A percentile compares a stretch with the other conserved stretches of the same genome.
Evolutionary conservation across 2,113 vertebrate species (phyloP).

Genomic region (Ailuropoda melanoleuca): DNA sequence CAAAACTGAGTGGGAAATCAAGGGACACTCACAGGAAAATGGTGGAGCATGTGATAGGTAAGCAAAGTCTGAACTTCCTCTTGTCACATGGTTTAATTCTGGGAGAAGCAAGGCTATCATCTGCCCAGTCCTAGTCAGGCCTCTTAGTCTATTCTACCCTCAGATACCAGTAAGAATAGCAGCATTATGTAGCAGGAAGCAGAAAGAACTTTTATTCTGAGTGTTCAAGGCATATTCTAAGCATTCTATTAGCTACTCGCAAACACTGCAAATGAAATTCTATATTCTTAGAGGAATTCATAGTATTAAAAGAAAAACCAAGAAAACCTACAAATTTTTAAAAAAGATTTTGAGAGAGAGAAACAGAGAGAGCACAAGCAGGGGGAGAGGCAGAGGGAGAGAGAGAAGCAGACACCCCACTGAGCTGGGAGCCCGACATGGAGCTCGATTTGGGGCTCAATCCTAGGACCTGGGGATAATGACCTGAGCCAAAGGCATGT

Average conservation of each 20-base stretch:
- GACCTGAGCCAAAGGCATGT: no score
- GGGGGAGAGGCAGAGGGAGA: no score
- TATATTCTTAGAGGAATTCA: neutral
- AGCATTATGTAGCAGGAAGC: neutral
- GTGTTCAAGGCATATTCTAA: neutral
- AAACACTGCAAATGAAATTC: neutral
- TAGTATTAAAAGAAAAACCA: constrained; percentile 18
- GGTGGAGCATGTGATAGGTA: neutral
- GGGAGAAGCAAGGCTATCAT: neutral
- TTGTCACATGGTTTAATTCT: neutral
- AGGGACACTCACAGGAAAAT: neutral
- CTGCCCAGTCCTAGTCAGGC: neutral
- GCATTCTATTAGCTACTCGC: neutral
- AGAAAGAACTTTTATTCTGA: neutral
- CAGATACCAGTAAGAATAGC: neutral
- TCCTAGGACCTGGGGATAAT: no score
- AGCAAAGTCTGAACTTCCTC: neutral
- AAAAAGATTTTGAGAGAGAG: neutral
- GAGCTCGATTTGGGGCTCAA: no score
- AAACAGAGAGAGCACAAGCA: no score
- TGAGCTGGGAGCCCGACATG: no score
- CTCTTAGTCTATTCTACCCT: neutral
- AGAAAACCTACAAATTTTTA: neutral
- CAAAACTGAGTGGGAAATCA: neutral
- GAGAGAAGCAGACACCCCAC: no score